These are phyloP conservation scores for Thereva unica DNA, from an alignment of 2,888 invertebrate species.

Conservation along the genomic window DNA sequence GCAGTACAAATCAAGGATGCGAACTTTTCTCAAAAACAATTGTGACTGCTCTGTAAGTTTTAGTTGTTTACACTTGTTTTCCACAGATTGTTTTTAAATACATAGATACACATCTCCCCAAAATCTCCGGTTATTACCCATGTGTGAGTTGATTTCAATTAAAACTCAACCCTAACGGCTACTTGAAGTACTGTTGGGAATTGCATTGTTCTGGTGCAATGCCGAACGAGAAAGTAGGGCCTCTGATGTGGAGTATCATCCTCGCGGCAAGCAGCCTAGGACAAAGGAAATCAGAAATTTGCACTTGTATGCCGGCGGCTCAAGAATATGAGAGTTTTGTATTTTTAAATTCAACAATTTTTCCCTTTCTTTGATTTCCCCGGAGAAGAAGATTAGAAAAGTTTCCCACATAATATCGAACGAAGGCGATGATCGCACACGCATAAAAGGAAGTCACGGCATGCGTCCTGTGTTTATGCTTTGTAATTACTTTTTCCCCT, in stretches of 20 bases:
- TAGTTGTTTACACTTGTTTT: too few relatives aligned
- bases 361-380: too few relatives aligned
- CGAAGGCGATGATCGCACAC: background rate
- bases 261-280: too few relatives aligned
- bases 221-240: background rate
- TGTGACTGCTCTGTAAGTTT: too few relatives aligned
- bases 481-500: background rate
- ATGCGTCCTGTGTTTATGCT: background rate
- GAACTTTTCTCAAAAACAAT: too few relatives aligned
- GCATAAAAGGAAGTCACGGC: background rate
- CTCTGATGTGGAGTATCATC: too few relatives aligned
- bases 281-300: too few relatives aligned
- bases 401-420: background rate
- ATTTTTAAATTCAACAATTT: too few relatives aligned
- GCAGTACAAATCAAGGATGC: too few relatives aligned
- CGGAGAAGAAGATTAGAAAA: background rate
- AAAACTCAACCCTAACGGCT: conserved; percentile 3
- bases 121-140: background rate
- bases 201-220: background rate
- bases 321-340: too few relatives aligned
- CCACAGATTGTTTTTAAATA: too few relatives aligned
- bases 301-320: too few relatives aligned
- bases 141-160: conserved; percentile 18
- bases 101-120: background rate
- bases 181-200: conserved; percentile 6